A percentile compares a stretch with the other conserved stretches of the same genome.
phyloP scores from a whole-genome alignment of 1,140 invertebrate genomes.

The Papilio glaucus region DNA sequence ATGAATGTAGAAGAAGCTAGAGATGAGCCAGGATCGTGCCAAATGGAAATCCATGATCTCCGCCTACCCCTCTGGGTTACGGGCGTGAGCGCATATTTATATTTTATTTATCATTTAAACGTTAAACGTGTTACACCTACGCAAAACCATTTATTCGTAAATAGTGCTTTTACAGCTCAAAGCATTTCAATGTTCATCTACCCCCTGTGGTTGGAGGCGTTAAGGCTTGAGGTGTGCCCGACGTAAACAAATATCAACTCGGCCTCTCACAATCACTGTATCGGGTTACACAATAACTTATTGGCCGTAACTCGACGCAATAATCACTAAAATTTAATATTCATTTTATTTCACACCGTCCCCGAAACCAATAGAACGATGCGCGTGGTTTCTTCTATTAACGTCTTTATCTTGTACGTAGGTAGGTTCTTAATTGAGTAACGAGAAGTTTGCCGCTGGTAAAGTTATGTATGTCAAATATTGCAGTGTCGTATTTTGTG shows the following conservation, averaged over 20 bases:
- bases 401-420: background rate
- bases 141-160: no score
- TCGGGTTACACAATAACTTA: constrained; percentile 54
- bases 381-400: background rate
- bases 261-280: constrained; percentile 43
- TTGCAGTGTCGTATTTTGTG: constrained; percentile 55
- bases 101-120: background rate
- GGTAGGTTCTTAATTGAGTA: constrained; percentile 29
- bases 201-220: background rate
- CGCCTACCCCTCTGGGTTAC: no score
- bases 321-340: constrained; percentile 61
- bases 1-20: no score
- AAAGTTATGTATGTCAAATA: constrained; percentile 24
- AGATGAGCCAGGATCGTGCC: no score
- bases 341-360: constrained; percentile 55
- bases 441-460: constrained; percentile 9
- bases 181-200: background rate
- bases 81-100: no score
- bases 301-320: constrained; percentile 44
- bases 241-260: constrained; percentile 33
- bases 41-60: no score
- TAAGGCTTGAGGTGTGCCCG: background rate
- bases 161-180: background rate
- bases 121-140: background rate
- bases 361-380: background rate